Base-by-base conservation (phyloP, 64 coral and sea anemone genomes). In the Anthopleura sola region DNA sequence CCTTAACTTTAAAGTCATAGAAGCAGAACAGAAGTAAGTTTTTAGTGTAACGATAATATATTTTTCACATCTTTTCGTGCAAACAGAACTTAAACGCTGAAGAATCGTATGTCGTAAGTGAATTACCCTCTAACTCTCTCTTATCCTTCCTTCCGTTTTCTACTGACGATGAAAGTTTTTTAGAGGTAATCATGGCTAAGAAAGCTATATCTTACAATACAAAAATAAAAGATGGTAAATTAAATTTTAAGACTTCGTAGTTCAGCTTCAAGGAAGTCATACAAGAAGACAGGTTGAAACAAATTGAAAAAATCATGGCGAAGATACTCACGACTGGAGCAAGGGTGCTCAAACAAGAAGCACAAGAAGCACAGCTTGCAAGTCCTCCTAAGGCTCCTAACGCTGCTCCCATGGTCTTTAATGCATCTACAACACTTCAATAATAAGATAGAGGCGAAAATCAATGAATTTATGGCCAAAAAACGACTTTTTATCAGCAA, bases 261-360 rank as follows among this genome's bases (percentile, higher is more conserved):
- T 32, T 33, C 16, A 34, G 29, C 29, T 36, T 32, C 29, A 71
- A 28, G 14, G 29, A 71, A 71, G 66, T 71, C 26, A 3, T 1
- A 71, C 2, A 34, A 86, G 2, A 80, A 80, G 55, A 38, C 28
- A 40, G 49, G 19, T 75, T 36, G 56, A 84, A 83, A 78, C 13
- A 44, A 79, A 24, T 21, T n/a, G 76, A 19, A 5, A 79, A 79
- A 79, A 79, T 79, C n/a, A 82, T 85, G 88, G 80, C 89, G 75
- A 78, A 86, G 37, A 50, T 47, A 89, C 93, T 79, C 71, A 97
- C 94, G 86, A 97, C 94, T 16, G 94, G 94, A 64, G 94, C 90
- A 15, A 92, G 3, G 5, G 86, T 89, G 20, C 87, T 92, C 60
- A 92, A 85, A 87, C 94, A 97, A 24, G 90, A 90, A 33, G 90